Conservation (phyloP, 2,113 vertebrate genomes). For the Synodontis membranacea region DNA sequence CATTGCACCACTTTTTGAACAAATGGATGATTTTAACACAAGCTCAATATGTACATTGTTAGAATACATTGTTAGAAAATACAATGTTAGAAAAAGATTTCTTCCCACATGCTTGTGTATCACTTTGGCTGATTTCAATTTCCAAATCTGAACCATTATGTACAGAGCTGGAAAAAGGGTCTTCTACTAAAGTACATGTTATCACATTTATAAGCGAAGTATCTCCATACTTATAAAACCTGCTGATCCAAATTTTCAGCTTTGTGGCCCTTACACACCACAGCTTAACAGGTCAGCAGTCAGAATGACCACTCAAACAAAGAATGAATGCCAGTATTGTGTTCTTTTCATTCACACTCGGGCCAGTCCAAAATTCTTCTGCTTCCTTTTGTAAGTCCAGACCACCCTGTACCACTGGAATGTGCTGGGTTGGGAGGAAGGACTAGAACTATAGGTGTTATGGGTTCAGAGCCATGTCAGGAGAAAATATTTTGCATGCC, state of each 20-base stretch:
- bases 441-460: slow-evolving; percentile 17
- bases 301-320: background rate
- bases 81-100: background rate
- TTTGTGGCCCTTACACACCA: background rate
- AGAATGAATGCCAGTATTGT: slow-evolving; percentile 69
- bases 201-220: background rate
- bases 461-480: slow-evolving; percentile 66
- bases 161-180: background rate
- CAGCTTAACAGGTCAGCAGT: background rate
- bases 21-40: background rate
- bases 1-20: background rate
- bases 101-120: background rate
- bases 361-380: slow-evolving; percentile 65
- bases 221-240: background rate
- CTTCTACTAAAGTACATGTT: background rate
- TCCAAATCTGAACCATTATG: background rate
- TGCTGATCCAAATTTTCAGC: background rate
- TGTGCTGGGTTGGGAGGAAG: slow-evolving; percentile 60
- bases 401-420: slow-evolving; percentile 74
- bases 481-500: slow-evolving; percentile 70
- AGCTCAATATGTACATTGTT: background rate
- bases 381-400: slow-evolving; percentile 59
- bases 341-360: slow-evolving; percentile 54
- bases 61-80: too few relatives aligned
- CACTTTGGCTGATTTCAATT: background rate